Percentiles rank a stretch among this genome's conserved stretches.
phyloP scores from a whole-genome alignment of 2,888 invertebrate genomes.

The Drosophila setosimentum region DNA sequence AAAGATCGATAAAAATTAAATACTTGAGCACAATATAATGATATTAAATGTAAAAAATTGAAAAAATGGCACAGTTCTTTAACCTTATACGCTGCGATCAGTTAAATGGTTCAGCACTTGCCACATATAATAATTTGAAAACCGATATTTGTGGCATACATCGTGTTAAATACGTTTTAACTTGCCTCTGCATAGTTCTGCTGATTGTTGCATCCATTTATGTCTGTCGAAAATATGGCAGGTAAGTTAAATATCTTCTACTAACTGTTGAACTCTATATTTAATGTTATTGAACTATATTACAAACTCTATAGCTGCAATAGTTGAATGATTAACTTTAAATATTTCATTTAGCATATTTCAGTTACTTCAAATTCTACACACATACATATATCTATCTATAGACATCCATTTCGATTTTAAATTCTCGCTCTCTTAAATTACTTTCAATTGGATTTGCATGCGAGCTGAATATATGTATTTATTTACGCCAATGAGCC shows the following conservation, averaged over 20 bases:
- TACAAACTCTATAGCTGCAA: neutral
- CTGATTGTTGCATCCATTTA: slow-evolving; percentile 61
- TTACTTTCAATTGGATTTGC: slow-evolving; percentile 1
- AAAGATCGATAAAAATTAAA: neutral
- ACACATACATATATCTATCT: neutral
- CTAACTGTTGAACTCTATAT: neutral
- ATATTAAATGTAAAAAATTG: slow-evolving; percentile 38
- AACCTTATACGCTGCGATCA: slow-evolving; percentile 71
- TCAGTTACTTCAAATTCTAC: neutral
- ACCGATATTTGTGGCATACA: slow-evolving; percentile 79
- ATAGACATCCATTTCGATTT: neutral
- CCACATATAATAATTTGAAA: slow-evolving; percentile 59
- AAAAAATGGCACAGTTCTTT: slow-evolving; percentile 48
- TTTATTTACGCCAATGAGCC: neutral
- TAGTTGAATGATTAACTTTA: neutral
- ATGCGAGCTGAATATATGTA: neutral
- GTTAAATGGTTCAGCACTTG: slow-evolving; percentile 50
- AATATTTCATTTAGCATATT: neutral
- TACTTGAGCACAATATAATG: neutral
- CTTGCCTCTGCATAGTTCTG: slow-evolving; percentile 54
- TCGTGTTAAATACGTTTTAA: slow-evolving; percentile 64
- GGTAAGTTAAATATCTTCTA: slow-evolving; percentile 50
- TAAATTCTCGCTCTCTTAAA: neutral
- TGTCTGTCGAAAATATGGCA: slow-evolving; percentile 64
- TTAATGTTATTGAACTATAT: neutral